phyloP scores from a whole-genome alignment of 2,113 vertebrate species.

The Tympanuchus pallidicinctus region DNA sequence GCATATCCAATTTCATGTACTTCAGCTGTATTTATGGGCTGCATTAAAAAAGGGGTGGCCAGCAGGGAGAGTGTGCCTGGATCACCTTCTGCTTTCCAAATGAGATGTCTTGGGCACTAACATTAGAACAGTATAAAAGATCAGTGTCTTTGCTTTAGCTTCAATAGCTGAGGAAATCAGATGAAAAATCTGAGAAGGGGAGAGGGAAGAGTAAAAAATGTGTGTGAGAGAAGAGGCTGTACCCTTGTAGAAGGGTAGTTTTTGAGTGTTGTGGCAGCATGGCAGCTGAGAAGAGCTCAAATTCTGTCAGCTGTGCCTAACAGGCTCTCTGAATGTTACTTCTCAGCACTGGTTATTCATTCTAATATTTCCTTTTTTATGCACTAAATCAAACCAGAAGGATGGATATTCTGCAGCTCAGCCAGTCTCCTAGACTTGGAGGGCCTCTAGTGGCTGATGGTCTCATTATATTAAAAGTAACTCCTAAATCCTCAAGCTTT shows the following conservation, averaged over 20 bases:
- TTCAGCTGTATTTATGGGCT: background rate
- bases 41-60: too few species aligned
- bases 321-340: background rate
- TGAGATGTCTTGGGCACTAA: background rate
- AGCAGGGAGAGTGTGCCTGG: too few species aligned
- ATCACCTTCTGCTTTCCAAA: background rate
- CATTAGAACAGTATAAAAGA: background rate
- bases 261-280: background rate
- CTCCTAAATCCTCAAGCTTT: background rate
- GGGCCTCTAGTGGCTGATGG: conserved; percentile 71
- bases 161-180: background rate
- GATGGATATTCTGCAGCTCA: background rate
- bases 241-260: background rate
- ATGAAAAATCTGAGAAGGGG: background rate
- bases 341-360: background rate
- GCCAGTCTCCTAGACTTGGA: conserved; percentile 18
- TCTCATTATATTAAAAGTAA: background rate
- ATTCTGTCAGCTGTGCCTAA: background rate
- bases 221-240: background rate
- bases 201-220: background rate
- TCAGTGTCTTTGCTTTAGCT: rapidly evolving
- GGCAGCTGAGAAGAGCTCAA: background rate
- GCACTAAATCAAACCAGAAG: background rate
- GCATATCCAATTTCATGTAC: background rate
- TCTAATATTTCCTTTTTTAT: background rate